Percentiles rank a stretch among this genome's conserved stretches.
Conservation (phyloP, 2,113 vertebrate genomes). For the Dolichallabes microphthalmus region DNA sequence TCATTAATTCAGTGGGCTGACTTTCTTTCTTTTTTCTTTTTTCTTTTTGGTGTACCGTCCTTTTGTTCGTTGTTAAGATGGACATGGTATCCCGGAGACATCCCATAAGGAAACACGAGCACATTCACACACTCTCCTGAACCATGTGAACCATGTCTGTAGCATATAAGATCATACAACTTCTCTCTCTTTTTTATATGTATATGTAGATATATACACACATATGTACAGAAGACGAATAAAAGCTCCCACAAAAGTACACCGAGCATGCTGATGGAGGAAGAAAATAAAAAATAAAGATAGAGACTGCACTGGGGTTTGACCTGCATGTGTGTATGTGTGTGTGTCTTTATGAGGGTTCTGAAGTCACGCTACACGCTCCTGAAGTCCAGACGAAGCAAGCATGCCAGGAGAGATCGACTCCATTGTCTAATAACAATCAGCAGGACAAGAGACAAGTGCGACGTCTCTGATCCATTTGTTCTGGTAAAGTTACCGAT, state of each 20-base stretch:
- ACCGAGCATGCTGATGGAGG: conserved; percentile 69
- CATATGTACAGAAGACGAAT: conserved; percentile 64
- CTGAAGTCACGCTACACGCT: background rate
- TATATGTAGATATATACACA: conserved; percentile 70
- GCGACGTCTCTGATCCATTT: conserved; percentile 43
- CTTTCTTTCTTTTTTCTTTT: background rate
- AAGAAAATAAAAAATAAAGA: conserved; percentile 31
- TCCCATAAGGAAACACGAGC: conserved; percentile 35
- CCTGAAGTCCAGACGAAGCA: conserved; percentile 11
- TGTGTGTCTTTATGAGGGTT: background rate
- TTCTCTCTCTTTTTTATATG: conserved; percentile 58
- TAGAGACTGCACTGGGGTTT: conserved; percentile 23
- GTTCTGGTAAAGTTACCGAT: conserved; percentile 36
- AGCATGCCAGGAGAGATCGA: background rate
- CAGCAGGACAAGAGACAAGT: conserved; percentile 38
- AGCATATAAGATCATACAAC: conserved; percentile 63
- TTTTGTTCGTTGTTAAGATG: background rate
- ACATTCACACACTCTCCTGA: conserved; percentile 50
- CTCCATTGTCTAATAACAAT: conserved; percentile 22
- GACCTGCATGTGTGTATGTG: conserved; percentile 8
- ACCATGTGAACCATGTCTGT: conserved; percentile 49
- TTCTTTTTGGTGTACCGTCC: too few species aligned
- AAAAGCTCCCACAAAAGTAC: conserved; percentile 68
- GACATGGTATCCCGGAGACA: background rate
- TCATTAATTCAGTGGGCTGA: background rate